These are phyloP conservation scores for Eunapius fragilis DNA, from an alignment of 37 sponge, comb jelly and placozoan genomes.

Conservation along the genomic window DNA sequence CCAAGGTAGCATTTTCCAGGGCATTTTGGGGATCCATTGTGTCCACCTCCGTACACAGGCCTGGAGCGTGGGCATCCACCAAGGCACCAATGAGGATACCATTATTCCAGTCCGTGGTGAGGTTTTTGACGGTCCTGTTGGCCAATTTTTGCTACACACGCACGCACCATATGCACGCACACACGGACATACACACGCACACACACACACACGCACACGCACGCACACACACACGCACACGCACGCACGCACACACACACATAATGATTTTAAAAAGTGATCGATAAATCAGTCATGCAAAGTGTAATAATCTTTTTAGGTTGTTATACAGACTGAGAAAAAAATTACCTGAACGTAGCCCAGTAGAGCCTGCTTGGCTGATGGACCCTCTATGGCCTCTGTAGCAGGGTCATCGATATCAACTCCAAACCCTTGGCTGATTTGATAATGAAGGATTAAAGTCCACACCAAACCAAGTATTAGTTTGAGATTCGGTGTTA, in stretches of 20 bases:
- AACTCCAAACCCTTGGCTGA: conserved; percentile 49
- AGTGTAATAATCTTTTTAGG: too few species aligned
- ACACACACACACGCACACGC: too few species aligned
- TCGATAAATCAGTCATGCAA: too few species aligned
- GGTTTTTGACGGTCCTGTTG: conserved; percentile 65
- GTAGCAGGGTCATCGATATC: neutral
- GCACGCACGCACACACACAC: too few species aligned
- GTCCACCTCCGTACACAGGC: conserved; percentile 88
- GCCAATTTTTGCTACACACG: conserved; percentile 68
- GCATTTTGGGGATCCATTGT: conserved; percentile 76
- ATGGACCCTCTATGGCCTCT: too few species aligned
- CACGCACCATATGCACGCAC: too few species aligned
- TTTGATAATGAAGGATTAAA: conserved; percentile 91
- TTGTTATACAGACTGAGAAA: neutral
- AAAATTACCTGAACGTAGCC: conserved; percentile 64
- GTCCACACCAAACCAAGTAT: conserved; percentile 92
- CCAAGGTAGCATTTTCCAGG: conserved; percentile 77
- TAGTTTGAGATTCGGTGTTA: conserved; percentile 78
- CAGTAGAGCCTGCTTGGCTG: conserved; percentile 82
- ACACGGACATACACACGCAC: too few species aligned
- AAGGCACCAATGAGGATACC: conserved; percentile 81
- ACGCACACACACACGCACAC: too few species aligned
- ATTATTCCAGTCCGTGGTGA: conserved; percentile 95
- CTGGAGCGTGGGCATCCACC: conserved; percentile 91
- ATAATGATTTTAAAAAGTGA: too few species aligned